Conservation (phyloP, 2,113 vertebrate genomes). For the Phocoena phocoena region DNA sequence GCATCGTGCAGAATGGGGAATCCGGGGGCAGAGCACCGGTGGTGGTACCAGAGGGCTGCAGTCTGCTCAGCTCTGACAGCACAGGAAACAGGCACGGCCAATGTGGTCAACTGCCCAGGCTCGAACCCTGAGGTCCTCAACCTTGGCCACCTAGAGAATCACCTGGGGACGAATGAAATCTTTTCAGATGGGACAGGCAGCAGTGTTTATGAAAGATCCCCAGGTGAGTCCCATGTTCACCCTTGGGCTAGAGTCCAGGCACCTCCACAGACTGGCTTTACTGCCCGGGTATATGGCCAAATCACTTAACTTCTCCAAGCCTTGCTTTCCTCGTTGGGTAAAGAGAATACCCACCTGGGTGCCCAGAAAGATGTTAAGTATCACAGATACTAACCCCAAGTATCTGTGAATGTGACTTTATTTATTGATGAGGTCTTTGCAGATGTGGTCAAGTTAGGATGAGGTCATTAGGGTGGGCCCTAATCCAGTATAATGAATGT, state of each 20-base stretch:
- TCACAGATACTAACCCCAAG: neutral
- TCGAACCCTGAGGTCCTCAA: neutral
- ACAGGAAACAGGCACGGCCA: neutral
- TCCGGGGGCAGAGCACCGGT: rapidly evolving
- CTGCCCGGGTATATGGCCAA: neutral
- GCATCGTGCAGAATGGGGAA: rapidly evolving
- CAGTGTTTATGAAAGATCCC: neutral
- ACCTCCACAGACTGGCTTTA: neutral
- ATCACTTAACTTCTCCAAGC: neutral
- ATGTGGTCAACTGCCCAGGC: too few species aligned
- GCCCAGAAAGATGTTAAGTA: neutral
- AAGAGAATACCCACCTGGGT: neutral
- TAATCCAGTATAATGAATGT: neutral
- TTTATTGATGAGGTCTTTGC: neutral
- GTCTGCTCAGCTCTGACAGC: neutral
- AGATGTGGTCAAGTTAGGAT: neutral
- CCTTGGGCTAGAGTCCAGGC: neutral
- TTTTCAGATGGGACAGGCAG: neutral
- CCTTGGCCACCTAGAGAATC: neutral
- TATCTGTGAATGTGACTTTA: neutral
- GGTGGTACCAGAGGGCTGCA: too few species aligned
- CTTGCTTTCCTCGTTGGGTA: neutral
- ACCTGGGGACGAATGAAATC: neutral
- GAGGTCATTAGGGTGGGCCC: neutral
- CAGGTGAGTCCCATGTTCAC: too few species aligned